Evolutionary conservation across 2,888 invertebrate genomes (phyloP), one percentile per base, ranked within the genome.

Genomic region (Drosophila fulvimacula): DNA sequence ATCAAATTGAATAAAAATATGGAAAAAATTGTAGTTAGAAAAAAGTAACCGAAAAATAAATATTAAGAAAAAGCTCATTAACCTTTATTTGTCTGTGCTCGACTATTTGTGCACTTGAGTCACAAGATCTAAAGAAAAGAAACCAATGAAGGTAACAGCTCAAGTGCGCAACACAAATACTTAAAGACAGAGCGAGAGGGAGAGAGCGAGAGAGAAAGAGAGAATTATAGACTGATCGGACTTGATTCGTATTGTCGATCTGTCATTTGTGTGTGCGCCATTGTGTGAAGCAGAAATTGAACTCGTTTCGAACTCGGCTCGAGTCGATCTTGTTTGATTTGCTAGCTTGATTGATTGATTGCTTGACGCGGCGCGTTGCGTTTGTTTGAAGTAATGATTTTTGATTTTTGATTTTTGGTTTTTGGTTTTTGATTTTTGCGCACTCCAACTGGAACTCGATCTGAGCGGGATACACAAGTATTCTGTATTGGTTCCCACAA

Each of bases 281-380:
- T 81, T 84, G 86, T 73, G 41, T 39, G 49, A 32, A 30, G 38
- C 59, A 32, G 53, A 65, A 60, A 55, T 56, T 74, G 75, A 77
- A 74, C 88, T 73, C 69, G 86, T 79, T 82, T 79, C 41, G 55
- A 53, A 38, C 38, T 34, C 13, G 17, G 15, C 34, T 51, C 49
- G 21, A 57, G 48, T 44, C 74, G 55, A 55, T 10, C 41, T 70
- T 88, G 71, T 82, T 85, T 88, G 83, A 88, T 83, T 85, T 88
- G 81, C 70, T 61, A 55, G 55, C 51, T 64, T 87, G 89, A 89
- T 89, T 87, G 86, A 86, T 86, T 88, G 86, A 87, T 89, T 85
- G 83, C 79, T 83, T 78, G 82, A 72, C 64, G 68, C 74, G 65
- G 49, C 67, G 65, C 59, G 66, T 19, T 30, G 30, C 38, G 82